Evolutionary conservation across 1,140 invertebrate species (phyloP), one percentile per base, ranked within the genome.

Genomic region (Sitophilus oryzae): DNA sequence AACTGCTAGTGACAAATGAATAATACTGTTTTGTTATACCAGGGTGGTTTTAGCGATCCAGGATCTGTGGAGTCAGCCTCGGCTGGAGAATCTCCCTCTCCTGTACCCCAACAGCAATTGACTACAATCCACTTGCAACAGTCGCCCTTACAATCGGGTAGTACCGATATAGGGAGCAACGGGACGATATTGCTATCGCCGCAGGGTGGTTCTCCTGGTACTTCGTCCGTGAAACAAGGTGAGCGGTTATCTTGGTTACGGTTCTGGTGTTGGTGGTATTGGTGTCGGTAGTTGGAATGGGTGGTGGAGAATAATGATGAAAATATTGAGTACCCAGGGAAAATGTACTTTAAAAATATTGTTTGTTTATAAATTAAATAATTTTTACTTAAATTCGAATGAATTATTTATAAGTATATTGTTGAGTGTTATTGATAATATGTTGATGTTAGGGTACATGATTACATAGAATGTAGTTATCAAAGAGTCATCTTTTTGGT

Each of bases 21-120:
- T n/a, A n/a, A n/a, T n/a, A n/a, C n/a, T n/a, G n/a, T n/a, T n/a
- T n/a, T n/a, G n/a, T n/a, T 35, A 6, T 16, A n/a, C 5, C 80
- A 81, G 64, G 82, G 81, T 41, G 83, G 82, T 73, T 81, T 82
- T 67, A 82, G 84, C 66, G 78, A 79, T 19, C 81, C 78, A 43
- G 25, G 25, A 5, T 83, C 82, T 47, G 80, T 83, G 42, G 82
- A 78, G 50, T 83, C 82, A 34, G 74, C 75, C 36, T 78, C 77
- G 43, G 76, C 75, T 23, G 77, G 78, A 35, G 78, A 77, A 23
- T 80, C 80, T 43, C 74, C 73, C 16, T 72, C 73, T 4, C 65
- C 66, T 34, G 11, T 30, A 30, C 11, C 25, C 5, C 25, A 30
- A 30, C 61, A 46, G 38, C 62, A 65, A 41, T 60, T 68, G 22